These are phyloP conservation scores for Toxotes lorentzi DNA, from an alignment of 2,797 vertebrate genomes.

Conservation along the genomic window DNA sequence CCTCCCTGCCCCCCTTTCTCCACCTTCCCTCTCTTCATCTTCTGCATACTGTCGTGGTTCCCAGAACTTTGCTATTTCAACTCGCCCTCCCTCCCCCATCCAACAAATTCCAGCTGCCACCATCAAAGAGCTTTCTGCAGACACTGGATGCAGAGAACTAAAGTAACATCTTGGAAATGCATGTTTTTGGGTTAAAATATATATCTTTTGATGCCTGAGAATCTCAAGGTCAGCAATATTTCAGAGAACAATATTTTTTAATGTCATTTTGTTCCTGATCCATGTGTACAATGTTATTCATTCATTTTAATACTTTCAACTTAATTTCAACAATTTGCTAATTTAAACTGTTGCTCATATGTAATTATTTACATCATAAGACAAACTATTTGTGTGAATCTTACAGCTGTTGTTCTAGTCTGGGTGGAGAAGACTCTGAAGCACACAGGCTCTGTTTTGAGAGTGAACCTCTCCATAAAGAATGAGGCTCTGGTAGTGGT, in stretches of 20 bases:
- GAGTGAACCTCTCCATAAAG: constrained; percentile 5
- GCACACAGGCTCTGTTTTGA: constrained; percentile 7
- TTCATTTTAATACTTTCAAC: not conserved
- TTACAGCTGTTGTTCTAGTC: constrained; percentile 10
- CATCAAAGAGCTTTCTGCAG: constrained; percentile 71
- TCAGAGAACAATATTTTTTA: not conserved
- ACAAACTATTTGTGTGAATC: not conserved
- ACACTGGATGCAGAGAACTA: constrained; percentile 41
- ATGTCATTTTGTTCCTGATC: not conserved
- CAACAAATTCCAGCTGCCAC: constrained; percentile 77
- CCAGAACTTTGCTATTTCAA: constrained; percentile 74
- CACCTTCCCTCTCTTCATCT: constrained; percentile 63
- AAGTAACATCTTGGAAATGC: not conserved
- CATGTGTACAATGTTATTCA: not conserved
- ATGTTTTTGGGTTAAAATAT: not conserved
- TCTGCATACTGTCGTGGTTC: constrained; percentile 63
- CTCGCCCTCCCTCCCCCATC: constrained; percentile 57
- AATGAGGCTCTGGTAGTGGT: constrained; percentile 17
- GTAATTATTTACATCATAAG: not conserved
- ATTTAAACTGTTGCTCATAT: not conserved
- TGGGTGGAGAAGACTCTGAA: not conserved
- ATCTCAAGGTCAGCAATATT: not conserved
- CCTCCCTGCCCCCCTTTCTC: constrained; percentile 16
- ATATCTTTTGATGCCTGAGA: not conserved
- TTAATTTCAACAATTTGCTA: not conserved